These are phyloP conservation scores for Antitype chi DNA, from an alignment of 2,888 invertebrate species.

Conservation along the genomic window DNA sequence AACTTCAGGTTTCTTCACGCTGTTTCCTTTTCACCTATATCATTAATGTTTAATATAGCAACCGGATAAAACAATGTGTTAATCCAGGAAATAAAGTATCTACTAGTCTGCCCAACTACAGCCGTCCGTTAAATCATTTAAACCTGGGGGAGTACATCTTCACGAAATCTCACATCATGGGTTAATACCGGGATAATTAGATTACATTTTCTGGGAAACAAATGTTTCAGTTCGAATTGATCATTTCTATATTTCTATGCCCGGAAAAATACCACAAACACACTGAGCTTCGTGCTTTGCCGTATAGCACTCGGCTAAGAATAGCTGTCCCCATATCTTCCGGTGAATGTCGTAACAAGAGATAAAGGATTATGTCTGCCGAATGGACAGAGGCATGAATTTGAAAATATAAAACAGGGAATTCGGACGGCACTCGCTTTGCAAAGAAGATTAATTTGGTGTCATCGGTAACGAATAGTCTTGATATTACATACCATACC, in stretches of 20 bases:
- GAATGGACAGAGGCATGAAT: conserved; percentile 47
- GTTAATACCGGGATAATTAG: not conserved
- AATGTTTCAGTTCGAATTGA: too few species aligned
- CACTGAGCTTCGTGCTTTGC: not conserved
- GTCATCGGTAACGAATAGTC: conserved; percentile 13
- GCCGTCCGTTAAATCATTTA: not conserved
- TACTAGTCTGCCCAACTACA: not conserved
- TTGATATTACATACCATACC: not conserved
- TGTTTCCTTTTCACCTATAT: not conserved
- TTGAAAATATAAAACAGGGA: conserved; percentile 45
- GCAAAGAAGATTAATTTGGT: conserved; percentile 23
- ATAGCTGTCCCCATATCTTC: conserved; percentile 33
- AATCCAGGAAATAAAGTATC: not conserved
- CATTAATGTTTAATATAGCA: not conserved
- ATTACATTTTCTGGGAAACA: not conserved
- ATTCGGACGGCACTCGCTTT: conserved; percentile 19
- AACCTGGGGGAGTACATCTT: not conserved
- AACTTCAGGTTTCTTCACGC: not conserved
- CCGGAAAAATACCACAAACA: not conserved
- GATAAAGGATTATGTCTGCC: conserved; percentile 53
- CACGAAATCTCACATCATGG: not conserved
- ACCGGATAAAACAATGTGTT: not conserved
- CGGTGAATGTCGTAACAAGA: conserved; percentile 33
- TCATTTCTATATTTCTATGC: not conserved
- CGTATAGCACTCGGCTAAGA: conserved; percentile 21